Percentiles rank a stretch among this genome's conserved stretches.
Conservation (phyloP, 2,888 invertebrate species). For the Phasia obesa region DNA sequence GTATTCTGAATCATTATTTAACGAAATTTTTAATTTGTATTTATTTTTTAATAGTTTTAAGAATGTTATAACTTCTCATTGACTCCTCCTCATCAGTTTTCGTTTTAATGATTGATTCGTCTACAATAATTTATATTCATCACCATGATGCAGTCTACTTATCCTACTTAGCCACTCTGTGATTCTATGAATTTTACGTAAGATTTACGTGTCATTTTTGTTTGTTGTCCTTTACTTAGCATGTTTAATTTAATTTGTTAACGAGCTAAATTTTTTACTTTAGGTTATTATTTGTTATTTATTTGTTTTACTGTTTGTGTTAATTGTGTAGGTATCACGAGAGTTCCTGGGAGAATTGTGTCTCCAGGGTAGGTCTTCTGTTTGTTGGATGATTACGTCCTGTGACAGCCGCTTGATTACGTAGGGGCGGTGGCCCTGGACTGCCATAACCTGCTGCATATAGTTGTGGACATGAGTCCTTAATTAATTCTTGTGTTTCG, state of each 20-base stretch:
- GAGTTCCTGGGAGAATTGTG: constrained; percentile 83
- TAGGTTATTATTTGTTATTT: constrained; percentile 52
- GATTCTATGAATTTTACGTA: constrained; percentile 38
- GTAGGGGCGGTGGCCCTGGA: constrained; percentile 82
- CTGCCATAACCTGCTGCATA: constrained; percentile 82
- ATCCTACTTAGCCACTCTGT: constrained; percentile 42
- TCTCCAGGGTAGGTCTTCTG: constrained; percentile 83
- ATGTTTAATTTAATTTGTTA: constrained; percentile 67
- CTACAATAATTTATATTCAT: constrained; percentile 11
- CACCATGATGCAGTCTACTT: constrained; percentile 7
- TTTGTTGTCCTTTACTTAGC: constrained; percentile 22
- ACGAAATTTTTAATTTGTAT: constrained; percentile 56
- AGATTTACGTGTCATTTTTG: constrained; percentile 16
- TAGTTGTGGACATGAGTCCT: constrained; percentile 83
- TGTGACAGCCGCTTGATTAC: constrained; percentile 78
- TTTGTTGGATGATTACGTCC: constrained; percentile 73
- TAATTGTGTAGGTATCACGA: constrained; percentile 83
- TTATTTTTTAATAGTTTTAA: constrained; percentile 39
- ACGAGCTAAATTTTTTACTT: constrained; percentile 49
- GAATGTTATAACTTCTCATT: constrained; percentile 32
- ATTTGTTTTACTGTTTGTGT: constrained; percentile 72
- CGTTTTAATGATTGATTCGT: constrained; percentile 20
- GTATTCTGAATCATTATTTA: constrained; percentile 56
- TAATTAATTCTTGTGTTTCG: constrained; percentile 83
- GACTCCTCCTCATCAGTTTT: constrained; percentile 14